Base-by-base conservation (phyloP, 92 coral and sea anemone genomes). In the Epizoanthus illoricatus region DNA sequence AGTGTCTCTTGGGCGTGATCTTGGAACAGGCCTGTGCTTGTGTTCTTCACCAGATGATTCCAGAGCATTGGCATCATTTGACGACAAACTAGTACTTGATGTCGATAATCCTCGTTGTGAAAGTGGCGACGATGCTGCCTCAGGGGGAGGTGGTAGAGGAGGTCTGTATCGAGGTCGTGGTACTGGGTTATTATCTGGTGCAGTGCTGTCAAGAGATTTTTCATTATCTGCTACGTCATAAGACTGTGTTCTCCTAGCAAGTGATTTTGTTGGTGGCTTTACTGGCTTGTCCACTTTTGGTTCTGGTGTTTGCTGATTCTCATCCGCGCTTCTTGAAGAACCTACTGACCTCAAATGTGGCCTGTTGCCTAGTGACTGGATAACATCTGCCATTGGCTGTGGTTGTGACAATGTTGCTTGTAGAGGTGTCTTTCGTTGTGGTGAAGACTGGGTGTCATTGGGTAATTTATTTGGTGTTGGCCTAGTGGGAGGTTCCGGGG, bases 111-210 rank as follows among this genome's bases (percentile, higher is more conserved):
- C 87, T 73, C 80, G 69, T 3, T 91, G 84, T 39, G 84, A 70
- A 18, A 74, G 71, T 66, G 73, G 69, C 2, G 58, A 69, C 0
- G 81, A 79, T 11, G 58, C 17, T 7, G 71, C 73, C 8, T 88
- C 89, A 24, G 98, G 94, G 59, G 98, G 94, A 47, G 97, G 98
- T 4, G 94, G 74, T 65, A 69, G 49, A 3, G 86, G 98, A 57
- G 98, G 98, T 85, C 90, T 85, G 85, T 91, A 87, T 65, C 99
- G 90, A 59, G 94, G 94, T 69, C 92, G 76, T 40, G 97, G 92
- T 9, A 89, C 89, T n/a, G 97, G 97, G 70, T 90, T 89, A n/a
- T 64, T 88, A 28, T 49, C 72, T 61, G 24, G 21, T 7, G 66
- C 64, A 69, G 59, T 80, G 43, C 71, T 87, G 16, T 62, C 67